Evolutionary conservation across 2,797 vertebrate genomes (phyloP).

Genomic region (Cetoscarus ocellatus): DNA sequence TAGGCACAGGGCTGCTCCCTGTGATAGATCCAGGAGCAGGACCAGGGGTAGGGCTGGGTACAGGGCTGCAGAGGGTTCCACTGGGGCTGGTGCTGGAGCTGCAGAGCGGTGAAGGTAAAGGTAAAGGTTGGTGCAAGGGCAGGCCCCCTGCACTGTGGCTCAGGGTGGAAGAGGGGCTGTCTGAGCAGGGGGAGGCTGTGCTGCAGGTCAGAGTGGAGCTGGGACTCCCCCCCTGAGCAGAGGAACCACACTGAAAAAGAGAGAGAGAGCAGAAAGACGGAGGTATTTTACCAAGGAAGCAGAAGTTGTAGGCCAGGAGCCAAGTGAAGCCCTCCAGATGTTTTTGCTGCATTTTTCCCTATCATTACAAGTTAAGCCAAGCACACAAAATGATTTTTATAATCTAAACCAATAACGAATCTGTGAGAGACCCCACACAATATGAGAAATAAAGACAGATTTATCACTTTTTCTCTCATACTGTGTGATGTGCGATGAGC

Average conservation of each 20-base stretch:
- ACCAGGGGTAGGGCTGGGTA: conserved; percentile 39
- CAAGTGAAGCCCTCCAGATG: too few species aligned
- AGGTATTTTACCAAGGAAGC: not conserved
- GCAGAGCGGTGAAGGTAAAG: conserved; percentile 55
- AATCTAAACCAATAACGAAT: too few species aligned
- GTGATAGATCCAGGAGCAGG: conserved; percentile 58
- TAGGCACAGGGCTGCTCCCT: conserved; percentile 85
- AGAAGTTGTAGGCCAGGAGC: not conserved
- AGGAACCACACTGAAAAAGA: conserved; percentile 82
- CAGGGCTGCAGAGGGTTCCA: conserved; percentile 66
- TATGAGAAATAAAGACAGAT: too few species aligned
- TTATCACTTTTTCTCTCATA: too few species aligned
- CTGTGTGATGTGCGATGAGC: too few species aligned
- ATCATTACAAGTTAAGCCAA: too few species aligned
- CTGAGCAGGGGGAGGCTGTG: conserved; percentile 92
- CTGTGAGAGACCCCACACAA: too few species aligned
- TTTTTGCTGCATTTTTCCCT: too few species aligned
- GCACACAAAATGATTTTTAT: too few species aligned
- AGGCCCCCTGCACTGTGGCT: conserved; percentile 82
- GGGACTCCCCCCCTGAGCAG: conserved; percentile 89
- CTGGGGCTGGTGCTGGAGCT: conserved; percentile 65
- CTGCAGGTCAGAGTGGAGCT: conserved; percentile 95
- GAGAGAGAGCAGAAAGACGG: conserved; percentile 3
- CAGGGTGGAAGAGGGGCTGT: conserved; percentile 93
- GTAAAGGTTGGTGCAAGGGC: conserved; percentile 50